Conservation (phyloP, 2,888 invertebrate genomes). For the Drosophila ezoana region DNA sequence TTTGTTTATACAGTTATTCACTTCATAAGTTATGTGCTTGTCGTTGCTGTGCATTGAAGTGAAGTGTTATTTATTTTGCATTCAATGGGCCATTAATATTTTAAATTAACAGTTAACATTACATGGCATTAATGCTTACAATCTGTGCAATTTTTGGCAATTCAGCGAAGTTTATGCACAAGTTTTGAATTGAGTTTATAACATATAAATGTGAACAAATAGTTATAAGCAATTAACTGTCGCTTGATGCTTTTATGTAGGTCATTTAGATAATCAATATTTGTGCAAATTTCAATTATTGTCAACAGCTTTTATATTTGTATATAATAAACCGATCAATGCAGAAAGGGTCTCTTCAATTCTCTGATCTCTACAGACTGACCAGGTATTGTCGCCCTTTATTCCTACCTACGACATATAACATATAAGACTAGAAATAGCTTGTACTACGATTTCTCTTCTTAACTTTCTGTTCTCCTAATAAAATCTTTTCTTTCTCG, state of each 20-base stretch:
- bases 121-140: constrained; percentile 19
- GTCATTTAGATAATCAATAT: not conserved
- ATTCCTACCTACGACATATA: too few species aligned
- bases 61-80: constrained; percentile 53
- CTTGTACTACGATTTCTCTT: too few species aligned
- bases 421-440: too few species aligned
- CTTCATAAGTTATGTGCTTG: constrained; percentile 6
- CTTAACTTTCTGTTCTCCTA: too few species aligned
- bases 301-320: too few species aligned
- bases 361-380: too few species aligned
- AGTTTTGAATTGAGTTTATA: constrained; percentile 6
- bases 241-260: not conserved
- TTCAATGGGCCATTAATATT: constrained; percentile 56
- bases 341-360: too few species aligned
- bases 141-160: constrained; percentile 2
- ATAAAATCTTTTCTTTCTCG: too few species aligned
- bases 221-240: not conserved
- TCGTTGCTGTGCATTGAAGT: constrained; percentile 30
- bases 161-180: constrained; percentile 12
- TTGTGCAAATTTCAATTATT: too few species aligned
- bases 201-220: not conserved
- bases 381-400: too few species aligned
- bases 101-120: constrained; percentile 33
- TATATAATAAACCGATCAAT: too few species aligned
- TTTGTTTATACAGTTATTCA: constrained; percentile 37